Base-by-base conservation (phyloP, 2,113 vertebrate genomes). In the Pelvicachromis taeniatus region DNA sequence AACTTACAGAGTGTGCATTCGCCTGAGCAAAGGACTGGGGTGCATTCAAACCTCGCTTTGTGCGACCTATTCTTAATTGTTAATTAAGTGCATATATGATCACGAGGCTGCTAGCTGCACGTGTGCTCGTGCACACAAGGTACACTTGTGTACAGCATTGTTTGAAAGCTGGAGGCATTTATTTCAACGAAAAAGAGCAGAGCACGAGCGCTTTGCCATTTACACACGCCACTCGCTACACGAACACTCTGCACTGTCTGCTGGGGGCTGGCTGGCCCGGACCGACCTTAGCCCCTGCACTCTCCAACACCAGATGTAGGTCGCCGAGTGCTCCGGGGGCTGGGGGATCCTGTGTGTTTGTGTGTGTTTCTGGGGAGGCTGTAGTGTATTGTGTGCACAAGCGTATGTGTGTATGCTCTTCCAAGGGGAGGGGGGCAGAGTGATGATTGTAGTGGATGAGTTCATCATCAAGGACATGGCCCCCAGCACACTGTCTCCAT, bases 261-360 rank as follows among this genome's bases (percentile, higher is more conserved):
- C 91, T 84, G 29, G 79, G 82, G 90, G 84, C 81, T 70, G 78
- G 56, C 84, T 81, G 75, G 90, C 90, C 91, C 29, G 42, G 82
- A 77, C 91, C 90, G 88, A 88, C 85, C 92, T 82, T 61, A 89
- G 83, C 83, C 87, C 88, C 82, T 84, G 90, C 82, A 75, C 90
- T 91, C 89, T 89, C 63, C 81, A 81, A 92, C 91, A 91, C 88
- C 94, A 94, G 93, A 96, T 95, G 94, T 96, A 95, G 95, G 95
- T 95, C 94, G 86, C 80, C 14, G 42, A 92, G 86, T 86, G 95
- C 96, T 95, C 85, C 89, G 85, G 95, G 95, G 95, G 90, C 82
- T 82, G 89, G 79, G 86, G 88, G 88, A 85, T 61, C 84, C 29
- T 77, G 63, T 7, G 14, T 77, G 84, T 52, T 70, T 81, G 65